Conservation (phyloP, 2,113 vertebrate genomes). For the Brienomyrus longianalis region DNA sequence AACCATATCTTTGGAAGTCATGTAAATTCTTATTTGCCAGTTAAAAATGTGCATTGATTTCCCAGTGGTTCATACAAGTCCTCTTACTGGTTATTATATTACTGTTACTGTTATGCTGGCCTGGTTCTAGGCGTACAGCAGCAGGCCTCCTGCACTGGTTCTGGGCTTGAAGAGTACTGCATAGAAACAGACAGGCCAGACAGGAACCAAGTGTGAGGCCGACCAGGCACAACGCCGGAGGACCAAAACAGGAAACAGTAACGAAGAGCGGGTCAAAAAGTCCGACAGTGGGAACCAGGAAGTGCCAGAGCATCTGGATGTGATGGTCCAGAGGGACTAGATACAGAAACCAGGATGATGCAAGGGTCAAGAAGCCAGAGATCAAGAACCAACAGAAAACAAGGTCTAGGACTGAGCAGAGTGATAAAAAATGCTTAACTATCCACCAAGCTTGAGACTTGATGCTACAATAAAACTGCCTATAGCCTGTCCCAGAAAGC, state of each 20-base stretch:
- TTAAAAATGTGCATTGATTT: neutral
- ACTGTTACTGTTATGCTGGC: neutral
- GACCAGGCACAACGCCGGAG: neutral
- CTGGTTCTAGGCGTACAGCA: neutral
- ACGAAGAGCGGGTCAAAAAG: neutral
- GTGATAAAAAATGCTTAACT: neutral
- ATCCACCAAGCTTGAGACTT: neutral
- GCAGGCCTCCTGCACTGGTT: neutral
- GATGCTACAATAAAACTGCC: neutral
- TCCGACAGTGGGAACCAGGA: neutral
- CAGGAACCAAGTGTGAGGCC: neutral
- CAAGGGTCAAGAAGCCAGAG: neutral
- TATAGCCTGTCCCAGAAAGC: neutral
- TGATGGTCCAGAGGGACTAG: neutral
- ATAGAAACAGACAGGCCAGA: neutral
- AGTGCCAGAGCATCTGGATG: neutral
- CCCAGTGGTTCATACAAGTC: neutral
- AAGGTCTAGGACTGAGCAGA: neutral
- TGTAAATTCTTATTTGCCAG: neutral
- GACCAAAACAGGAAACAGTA: neutral
- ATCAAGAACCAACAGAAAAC: neutral
- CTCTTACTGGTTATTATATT: neutral
- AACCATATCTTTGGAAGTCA: neutral
- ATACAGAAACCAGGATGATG: neutral
- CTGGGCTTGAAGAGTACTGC: neutral